Base-by-base conservation (phyloP, 2,797 vertebrate species). In the Hyperoplus lanceolatus region DNA sequence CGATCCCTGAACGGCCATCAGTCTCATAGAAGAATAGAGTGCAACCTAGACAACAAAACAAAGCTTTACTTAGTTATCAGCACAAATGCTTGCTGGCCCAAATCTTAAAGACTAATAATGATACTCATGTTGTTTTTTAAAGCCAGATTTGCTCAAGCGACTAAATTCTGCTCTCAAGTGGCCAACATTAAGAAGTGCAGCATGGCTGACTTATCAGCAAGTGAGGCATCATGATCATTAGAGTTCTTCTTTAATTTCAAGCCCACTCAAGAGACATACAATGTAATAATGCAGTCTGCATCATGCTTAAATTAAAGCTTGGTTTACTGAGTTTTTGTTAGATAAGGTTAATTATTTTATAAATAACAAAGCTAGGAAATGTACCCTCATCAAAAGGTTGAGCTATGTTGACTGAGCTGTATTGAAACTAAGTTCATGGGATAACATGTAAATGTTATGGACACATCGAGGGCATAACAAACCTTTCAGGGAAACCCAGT, bases 401-500 rank as follows among this genome's bases (percentile, higher is more conserved):
- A 29, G 5, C n/a, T 13, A 18, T 46, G 14, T 16, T 59, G 10
- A 53, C 53, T 59, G 39, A 61, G 21, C 15, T 54, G 48, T 6
- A 69, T 36, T 29, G 38, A 50, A 18, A 12, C 21, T 55, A 46
- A 49, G 0, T 36, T 60, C 36, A 75, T 51, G 18, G n/a, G 55
- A 56, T 51, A 48, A 70, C 49, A 48, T 57, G 18, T 21, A 57
- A 66, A 85, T 79, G 54, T 51, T 59, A 66, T 39, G 11, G 41
- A 45, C 12, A 29, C 57, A 46, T 9, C 18, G 8, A 63, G 57
- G 62, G 57, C 29, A 16, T 5, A 13, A 84, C 91, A 80, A 89
- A 99, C 98, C 98, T 98, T 98, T 99, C 70, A 99, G 92, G 10
- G 97, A 98, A 60, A 99, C 98, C 98, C 98, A 99, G 87, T 99